Evolutionary conservation across 2,113 vertebrate genomes (phyloP), one percentile per base, ranked within the genome.

Genomic region (Centropus bengalensis): DNA sequence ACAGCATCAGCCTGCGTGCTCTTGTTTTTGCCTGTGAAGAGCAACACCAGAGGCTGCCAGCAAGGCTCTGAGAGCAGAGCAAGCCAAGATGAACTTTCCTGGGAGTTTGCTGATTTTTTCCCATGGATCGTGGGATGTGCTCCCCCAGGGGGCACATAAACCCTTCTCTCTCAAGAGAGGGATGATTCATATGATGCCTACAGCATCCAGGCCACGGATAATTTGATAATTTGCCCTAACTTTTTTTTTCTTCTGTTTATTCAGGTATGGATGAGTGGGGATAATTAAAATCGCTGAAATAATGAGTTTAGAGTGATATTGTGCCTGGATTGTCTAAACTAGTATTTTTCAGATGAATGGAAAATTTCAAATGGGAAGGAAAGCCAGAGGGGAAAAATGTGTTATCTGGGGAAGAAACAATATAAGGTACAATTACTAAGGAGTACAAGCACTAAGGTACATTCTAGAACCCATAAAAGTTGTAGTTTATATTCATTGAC

Each of bases 221-320:
- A 94, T 94, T 91, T 78, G 24, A 51, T 55, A 71, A 94, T 94
- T 91, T 78, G 24, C 62, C 56, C n/a, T 58, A n/a, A 92, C 21
- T 86, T 85, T 76, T 36, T 94, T 59, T 62, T 32, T 24, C 24
- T 87, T 84, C 60, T 79, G n/a, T 74, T 87, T 79, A 82, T 89
- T 90, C 45, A 14, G 56, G 27, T 71, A 56, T 86, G n/a, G 71
- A 88, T 95, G 75, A 75, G 18, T 93, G n/a, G 1, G 9, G 71
- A 95, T 79, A 92, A 96, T 86, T 91, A 87, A 89, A 88, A 49
- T 79, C 84, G 82, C 75, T 23, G 83, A 95, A 95, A 94, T 86
- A 96, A 91, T 82, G 78, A 92, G 47, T 93, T 94, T 84, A 88
- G 81, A 86, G 66, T 74, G 86, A 91, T 91, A 83, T 24, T 84